Base-by-base conservation (phyloP, 2,888 invertebrate genomes). In the Meiosimyza platycephala region DNA sequence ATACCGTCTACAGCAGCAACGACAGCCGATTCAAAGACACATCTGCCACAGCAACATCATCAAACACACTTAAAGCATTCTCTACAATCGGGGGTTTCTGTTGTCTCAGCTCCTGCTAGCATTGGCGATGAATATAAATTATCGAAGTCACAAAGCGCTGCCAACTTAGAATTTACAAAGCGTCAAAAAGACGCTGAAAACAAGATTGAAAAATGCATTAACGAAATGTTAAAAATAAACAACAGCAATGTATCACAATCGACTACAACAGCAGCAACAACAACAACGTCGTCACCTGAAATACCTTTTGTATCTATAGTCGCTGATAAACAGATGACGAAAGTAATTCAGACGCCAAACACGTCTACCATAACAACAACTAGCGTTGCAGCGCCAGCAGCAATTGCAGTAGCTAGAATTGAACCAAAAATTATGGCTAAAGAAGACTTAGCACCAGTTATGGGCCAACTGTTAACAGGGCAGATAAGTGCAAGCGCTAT, bases 111-210 rank as follows among this genome's bases (percentile, higher is more conserved):
- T 60, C 15, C 33, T 15, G 54, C 40, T 22, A 47, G 66, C 57
- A 55, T 11, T 67, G 75, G 59, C 75, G 51, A 62, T 33, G 75
- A 74, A 70, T 73, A 78, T 75, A 81, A 79, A 79, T 77, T 79
- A 75, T 79, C 81, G 72, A 80, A 79, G 79, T 77, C 76, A 71
- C 84, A 83, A 80, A 85, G 81, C 79, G 80, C 77, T 77, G 80
- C 78, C 77, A 81, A 80, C 78, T 78, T 81, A 73, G 82, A 82
- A 75, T 74, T 80, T 75, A 77, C 80, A 60, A 83, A 84, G 76
- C 80, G 81, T 74, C 86, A 86, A 78, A 86, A 87, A 81, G 87
- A 86, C 74, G 82, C 82, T 68, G 87, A 86, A 80, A 86, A 86
- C 79, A 87, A 87, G 79, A 80, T 85, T 73, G 86, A 87, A 77